Base-by-base conservation (phyloP, 2,797 vertebrate genomes). In the Rhinatrema bivittatum region DNA sequence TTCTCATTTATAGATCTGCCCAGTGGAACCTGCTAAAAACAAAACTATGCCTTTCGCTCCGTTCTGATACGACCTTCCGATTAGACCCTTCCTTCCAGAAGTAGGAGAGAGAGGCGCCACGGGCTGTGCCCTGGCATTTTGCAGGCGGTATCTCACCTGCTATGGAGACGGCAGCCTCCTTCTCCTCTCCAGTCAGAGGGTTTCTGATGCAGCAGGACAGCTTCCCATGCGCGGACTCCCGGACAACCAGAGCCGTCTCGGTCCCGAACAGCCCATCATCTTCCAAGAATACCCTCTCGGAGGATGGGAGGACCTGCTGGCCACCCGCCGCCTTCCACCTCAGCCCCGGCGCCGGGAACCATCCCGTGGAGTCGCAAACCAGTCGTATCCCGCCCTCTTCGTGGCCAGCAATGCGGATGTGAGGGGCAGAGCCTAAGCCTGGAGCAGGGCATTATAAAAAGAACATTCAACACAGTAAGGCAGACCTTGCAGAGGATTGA, bases 131-230 rank as follows among this genome's bases (percentile, higher is more conserved):
- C n/a, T n/a, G n/a, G n/a, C n/a, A n/a, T 17, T 9, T 2, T 27
- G 10, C 16, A 3, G 3, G 11, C 4, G 19, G 7, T 18, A 25
- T 57, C 65, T 54, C 18, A 70, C 66, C 66, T 70, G 63, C 54
- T 26, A 70, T 54, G 24, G 60, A 59, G 16, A 70, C 4, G 25
- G 42, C 20, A 2, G 56, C 48, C 19, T 70, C 63, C 43, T 61
- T 67, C 28, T 63, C 56, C 26, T 61, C 44, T 3, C 9, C 4
- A 23, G 70, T 29, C 16, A 65, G 29, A 4, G 44, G 20, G 22
- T 65, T 70, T 29, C 53, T 55, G 21, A 70, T 53, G 30, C 46
- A 55, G 19, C 61, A 65, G 16, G 64, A 51, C 32, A 68, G 40
- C 0, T 60, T 57, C 10, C 16, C 37, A 10, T 45, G 50, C 26